Conservation (phyloP, 2,888 invertebrate species). For the Aspidapion aeneum region DNA sequence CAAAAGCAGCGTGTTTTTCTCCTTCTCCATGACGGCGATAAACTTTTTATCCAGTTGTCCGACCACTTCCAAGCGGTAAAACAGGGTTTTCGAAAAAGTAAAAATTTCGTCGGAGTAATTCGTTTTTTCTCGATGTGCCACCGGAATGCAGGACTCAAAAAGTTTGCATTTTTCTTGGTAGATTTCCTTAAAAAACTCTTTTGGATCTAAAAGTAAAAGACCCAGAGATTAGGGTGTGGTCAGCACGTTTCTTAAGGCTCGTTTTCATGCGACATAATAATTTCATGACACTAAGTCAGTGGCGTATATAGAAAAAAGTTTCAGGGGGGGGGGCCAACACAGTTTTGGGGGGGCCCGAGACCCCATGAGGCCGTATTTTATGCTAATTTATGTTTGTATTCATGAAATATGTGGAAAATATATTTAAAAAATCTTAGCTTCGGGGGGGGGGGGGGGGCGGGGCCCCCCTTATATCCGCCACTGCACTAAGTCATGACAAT, state of each 20-base stretch:
- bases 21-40: conserved; percentile 53
- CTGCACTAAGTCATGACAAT: no score
- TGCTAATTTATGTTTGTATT: no score
- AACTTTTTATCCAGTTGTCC: conserved; percentile 76
- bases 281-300: no score
- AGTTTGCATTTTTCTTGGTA: conserved; percentile 39
- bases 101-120: conserved; percentile 16
- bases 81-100: conserved; percentile 50
- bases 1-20: conserved; percentile 55
- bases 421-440: no score
- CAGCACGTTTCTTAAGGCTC: neutral
- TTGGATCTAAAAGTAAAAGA: conserved; percentile 36
- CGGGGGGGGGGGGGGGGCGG: no score
- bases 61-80: conserved; percentile 52
- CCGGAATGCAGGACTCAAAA: conserved; percentile 36
- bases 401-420: no score
- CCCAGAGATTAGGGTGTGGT: neutral
- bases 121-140: conserved; percentile 21
- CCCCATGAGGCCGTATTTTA: no score
- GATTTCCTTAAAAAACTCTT: conserved; percentile 40
- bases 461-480: no score
- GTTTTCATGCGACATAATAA: no score
- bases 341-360: no score
- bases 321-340: no score
- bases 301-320: no score